Conservation (phyloP, 2,888 invertebrate species). For the Drosophila glabriapex region DNA sequence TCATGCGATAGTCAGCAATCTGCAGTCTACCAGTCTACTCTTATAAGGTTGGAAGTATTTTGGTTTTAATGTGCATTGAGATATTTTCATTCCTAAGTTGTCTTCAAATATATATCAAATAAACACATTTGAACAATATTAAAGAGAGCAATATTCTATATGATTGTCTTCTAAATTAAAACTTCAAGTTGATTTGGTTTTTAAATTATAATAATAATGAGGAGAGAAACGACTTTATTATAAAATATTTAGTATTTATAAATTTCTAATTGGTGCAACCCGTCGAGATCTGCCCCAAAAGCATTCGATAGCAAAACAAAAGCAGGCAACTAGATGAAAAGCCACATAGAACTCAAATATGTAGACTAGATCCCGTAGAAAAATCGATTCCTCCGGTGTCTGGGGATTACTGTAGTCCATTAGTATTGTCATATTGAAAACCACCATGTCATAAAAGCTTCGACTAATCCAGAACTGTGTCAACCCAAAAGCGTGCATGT, state of each 20-base stretch:
- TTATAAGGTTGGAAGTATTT: not conserved
- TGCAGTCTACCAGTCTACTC: not conserved
- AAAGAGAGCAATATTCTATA: not conserved
- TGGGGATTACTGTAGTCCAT: constrained; percentile 40
- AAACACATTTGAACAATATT: not conserved
- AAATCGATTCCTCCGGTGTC: not conserved
- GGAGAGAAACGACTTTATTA: not conserved
- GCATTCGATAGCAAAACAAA: constrained; percentile 45
- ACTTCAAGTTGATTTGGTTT: not conserved
- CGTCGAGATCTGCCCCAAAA: constrained; percentile 7
- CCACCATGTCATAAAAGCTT: constrained; percentile 55
- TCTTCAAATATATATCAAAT: not conserved
- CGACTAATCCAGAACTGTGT: constrained; percentile 30
- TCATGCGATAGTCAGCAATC: not conserved
- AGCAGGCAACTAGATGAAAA: constrained; percentile 7
- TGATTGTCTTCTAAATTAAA: not conserved
- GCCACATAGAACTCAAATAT: constrained; percentile 37
- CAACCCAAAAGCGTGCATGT: constrained; percentile 44
- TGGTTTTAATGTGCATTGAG: not conserved
- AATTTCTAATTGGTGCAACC: not conserved
- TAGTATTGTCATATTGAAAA: not conserved
- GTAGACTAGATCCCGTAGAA: constrained; percentile 40
- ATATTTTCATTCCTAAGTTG: not conserved
- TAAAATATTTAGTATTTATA: not conserved
- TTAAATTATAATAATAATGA: not conserved